Percentiles rank a stretch among this genome's conserved stretches.
Conservation (phyloP, 2,797 vertebrate genomes). For the Thamnophis elegans region DNA sequence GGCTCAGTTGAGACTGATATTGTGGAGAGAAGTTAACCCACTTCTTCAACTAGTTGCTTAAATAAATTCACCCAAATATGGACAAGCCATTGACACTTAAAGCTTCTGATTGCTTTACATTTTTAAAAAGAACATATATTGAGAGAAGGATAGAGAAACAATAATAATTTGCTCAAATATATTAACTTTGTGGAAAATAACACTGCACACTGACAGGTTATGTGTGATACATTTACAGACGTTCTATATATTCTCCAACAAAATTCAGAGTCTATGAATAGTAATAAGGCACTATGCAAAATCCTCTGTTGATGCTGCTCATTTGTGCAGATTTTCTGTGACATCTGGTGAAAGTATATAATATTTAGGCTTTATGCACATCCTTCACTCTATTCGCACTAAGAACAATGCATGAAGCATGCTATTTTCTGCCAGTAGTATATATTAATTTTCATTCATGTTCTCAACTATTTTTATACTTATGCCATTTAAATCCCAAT, state of each 20-base stretch:
- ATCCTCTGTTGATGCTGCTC: not conserved
- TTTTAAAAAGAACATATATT: not conserved
- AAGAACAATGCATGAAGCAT: not conserved
- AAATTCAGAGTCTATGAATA: not conserved
- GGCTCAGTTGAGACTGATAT: not conserved
- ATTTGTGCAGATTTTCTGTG: not conserved
- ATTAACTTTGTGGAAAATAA: not conserved
- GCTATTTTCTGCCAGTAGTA: not conserved
- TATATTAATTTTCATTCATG: slow-evolving; percentile 1
- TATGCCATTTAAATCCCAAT: not conserved
- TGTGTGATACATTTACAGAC: not conserved
- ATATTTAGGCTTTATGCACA: not conserved
- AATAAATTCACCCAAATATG: not conserved
- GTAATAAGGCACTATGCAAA: not conserved
- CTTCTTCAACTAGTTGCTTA: not conserved
- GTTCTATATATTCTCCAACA: not conserved
- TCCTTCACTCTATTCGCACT: not conserved
- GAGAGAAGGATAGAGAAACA: not conserved
- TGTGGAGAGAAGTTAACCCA: not conserved
- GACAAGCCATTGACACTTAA: not conserved
- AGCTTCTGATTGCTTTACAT: not conserved
- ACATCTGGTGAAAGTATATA: not conserved
- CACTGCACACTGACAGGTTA: not conserved
- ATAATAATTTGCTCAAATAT: not conserved
- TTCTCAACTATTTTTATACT: not conserved